A percentile compares a stretch with the other conserved stretches of the same genome.
These are phyloP conservation scores for Tethea ocularis DNA, from an alignment of 2,888 invertebrate genomes.

Conservation along the genomic window DNA sequence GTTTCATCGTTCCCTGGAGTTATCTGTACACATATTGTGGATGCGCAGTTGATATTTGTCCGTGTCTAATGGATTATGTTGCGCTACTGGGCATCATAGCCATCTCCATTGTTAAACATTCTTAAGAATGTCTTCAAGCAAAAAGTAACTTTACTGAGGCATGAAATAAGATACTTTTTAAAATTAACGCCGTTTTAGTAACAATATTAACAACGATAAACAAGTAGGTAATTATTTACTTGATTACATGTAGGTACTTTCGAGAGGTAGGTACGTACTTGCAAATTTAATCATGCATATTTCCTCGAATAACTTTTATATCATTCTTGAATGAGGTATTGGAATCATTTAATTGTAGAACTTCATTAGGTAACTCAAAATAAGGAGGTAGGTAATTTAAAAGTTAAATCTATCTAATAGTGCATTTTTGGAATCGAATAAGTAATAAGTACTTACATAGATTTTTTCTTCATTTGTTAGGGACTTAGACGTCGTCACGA, in stretches of 20 bases:
- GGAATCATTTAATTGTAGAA: background rate
- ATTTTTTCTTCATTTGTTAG: no score
- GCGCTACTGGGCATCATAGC: conserved; percentile 62
- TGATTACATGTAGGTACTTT: background rate
- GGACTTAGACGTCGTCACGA: no score
- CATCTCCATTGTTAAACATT: conserved; percentile 23
- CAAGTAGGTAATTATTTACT: background rate
- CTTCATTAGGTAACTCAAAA: background rate
- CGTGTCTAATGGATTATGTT: conserved; percentile 65
- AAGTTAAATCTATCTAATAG: no score
- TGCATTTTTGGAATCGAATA: no score
- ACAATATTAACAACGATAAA: background rate
- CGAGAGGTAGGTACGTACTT: no score
- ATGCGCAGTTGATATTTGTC: conserved; percentile 48
- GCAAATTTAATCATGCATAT: background rate
- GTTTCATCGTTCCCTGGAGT: conserved; percentile 35
- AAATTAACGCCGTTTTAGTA: background rate
- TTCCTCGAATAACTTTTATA: conserved; percentile 1
- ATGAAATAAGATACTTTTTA: background rate
- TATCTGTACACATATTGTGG: conserved; percentile 41
- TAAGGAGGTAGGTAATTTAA: background rate
- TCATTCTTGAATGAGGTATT: background rate
- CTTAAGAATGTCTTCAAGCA: conserved; percentile 22
- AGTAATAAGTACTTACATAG: no score
- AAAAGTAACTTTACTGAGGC: conserved; percentile 10